A percentile compares a stretch with the other conserved stretches of the same genome.
These are phyloP conservation scores for Formica aserva DNA, from an alignment of 2,888 invertebrate genomes.

Conservation along the genomic window DNA sequence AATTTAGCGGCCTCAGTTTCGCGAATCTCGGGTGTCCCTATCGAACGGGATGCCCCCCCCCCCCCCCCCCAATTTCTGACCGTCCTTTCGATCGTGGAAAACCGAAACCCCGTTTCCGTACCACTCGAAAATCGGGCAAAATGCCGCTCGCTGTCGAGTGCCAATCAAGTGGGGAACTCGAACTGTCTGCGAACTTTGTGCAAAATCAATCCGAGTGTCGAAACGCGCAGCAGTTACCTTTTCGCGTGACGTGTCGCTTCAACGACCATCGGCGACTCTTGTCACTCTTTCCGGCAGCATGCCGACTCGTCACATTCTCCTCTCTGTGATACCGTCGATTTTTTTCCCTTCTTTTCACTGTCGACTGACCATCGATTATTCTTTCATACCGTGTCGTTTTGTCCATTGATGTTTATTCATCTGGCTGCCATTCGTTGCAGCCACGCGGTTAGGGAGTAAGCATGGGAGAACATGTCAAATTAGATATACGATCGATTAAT, in stretches of 20 bases:
- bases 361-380: slow-evolving; percentile 24
- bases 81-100: slow-evolving; percentile 64
- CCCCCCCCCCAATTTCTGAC: neutral
- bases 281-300: slow-evolving; percentile 15
- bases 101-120: slow-evolving; percentile 62
- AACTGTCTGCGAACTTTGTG: slow-evolving; percentile 46
- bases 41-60: slow-evolving; percentile 46
- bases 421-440: slow-evolving; percentile 3
- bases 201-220: slow-evolving; percentile 46
- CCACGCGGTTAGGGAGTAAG: neutral
- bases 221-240: slow-evolving; percentile 34
- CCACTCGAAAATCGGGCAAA: slow-evolving; percentile 60
- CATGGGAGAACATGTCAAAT: neutral
- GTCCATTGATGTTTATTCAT: slow-evolving; percentile 30
- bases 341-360: neutral
- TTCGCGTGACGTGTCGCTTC: slow-evolving; percentile 30
- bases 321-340: slow-evolving; percentile 12
- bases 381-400: slow-evolving; percentile 32
- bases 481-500: neutral
- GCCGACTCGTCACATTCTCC: slow-evolving; percentile 20
- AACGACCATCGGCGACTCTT: slow-evolving; percentile 1
- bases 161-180: slow-evolving; percentile 57
- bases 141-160: slow-evolving; percentile 37
- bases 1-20: slow-evolving; percentile 83
- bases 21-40: slow-evolving; percentile 75